phyloP scores from a whole-genome alignment of 92 coral and sea anemone species.

The Micromussa lordhowensis region DNA sequence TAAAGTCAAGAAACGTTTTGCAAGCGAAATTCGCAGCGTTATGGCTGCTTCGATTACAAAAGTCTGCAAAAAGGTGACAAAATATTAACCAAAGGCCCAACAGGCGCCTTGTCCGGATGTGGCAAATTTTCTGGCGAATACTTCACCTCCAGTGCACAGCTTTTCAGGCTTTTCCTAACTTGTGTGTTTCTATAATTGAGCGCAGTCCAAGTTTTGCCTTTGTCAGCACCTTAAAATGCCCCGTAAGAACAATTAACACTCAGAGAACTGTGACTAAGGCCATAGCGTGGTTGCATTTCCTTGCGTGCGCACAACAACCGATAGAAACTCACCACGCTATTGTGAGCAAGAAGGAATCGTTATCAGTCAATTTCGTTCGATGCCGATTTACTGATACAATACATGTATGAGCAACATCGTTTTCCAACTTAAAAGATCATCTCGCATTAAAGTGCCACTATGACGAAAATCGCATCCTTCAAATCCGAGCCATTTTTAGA shows the following conservation, averaged over 20 bases:
- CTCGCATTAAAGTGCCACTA: too few relatives aligned
- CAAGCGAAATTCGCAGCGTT: not conserved
- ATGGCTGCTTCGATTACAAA: constrained; percentile 15
- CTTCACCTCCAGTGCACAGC: constrained; percentile 5
- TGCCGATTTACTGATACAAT: not conserved
- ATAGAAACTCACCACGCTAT: not conserved
- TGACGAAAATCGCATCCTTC: too few relatives aligned
- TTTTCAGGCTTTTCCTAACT: not conserved
- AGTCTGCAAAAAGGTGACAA: constrained; percentile 53
- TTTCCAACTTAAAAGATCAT: not conserved
- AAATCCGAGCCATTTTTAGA: too few relatives aligned
- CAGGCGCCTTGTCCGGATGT: constrained; percentile 59
- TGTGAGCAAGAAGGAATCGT: not conserved
- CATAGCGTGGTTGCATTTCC: not conserved
- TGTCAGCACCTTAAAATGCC: constrained; percentile 23
- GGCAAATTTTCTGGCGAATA: constrained; percentile 4
- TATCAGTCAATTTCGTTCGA: not conserved
- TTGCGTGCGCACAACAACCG: not conserved
- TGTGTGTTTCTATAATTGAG: not conserved
- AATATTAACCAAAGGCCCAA: constrained; percentile 20
- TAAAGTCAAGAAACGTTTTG: constrained; percentile 14
- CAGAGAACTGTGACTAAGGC: not conserved
- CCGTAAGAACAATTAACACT: not conserved
- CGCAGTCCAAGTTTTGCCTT: not conserved
- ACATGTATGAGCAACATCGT: not conserved